These are phyloP conservation scores for Drosophila aff. DNA, from an alignment of 1,140 invertebrate genomes.

Conservation along the genomic window DNA sequence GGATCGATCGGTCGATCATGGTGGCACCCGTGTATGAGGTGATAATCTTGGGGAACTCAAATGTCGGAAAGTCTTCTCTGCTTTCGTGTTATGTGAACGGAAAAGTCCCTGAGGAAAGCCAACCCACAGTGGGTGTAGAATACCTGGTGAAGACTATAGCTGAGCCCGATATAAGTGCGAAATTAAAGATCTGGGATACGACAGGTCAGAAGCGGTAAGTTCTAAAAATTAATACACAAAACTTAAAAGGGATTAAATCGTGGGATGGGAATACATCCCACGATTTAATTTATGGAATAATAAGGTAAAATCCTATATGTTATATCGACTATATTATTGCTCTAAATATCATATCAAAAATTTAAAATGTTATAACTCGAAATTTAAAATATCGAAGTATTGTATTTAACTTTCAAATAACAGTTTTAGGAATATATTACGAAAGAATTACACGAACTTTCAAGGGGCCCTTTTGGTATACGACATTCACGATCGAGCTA, in stretches of 20 bases:
- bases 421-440: conserved; percentile 41
- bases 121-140: conserved; percentile 30
- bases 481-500: conserved; percentile 45
- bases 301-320: too few species aligned
- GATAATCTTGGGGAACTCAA: conserved; percentile 3
- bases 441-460: conserved; percentile 14
- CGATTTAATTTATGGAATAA: too few species aligned
- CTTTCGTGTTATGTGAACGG: conserved; percentile 8
- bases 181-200: conserved; percentile 46
- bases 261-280: too few species aligned
- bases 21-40: conserved; percentile 1
- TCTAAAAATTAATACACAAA: neutral
- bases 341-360: too few species aligned
- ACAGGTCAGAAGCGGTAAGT: conserved; percentile 44
- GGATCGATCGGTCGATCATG: conserved; percentile 1
- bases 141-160: conserved; percentile 16
- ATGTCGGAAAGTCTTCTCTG: conserved; percentile 53
- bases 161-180: neutral
- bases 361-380: too few species aligned
- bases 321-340: too few species aligned
- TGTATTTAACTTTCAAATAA: too few species aligned
- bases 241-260: neutral
- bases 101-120: too few species aligned
- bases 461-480: conserved; percentile 49
- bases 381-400: too few species aligned